Evolutionary conservation across 2,888 invertebrate species (phyloP).

Genomic region (Amaurobius ferox): DNA sequence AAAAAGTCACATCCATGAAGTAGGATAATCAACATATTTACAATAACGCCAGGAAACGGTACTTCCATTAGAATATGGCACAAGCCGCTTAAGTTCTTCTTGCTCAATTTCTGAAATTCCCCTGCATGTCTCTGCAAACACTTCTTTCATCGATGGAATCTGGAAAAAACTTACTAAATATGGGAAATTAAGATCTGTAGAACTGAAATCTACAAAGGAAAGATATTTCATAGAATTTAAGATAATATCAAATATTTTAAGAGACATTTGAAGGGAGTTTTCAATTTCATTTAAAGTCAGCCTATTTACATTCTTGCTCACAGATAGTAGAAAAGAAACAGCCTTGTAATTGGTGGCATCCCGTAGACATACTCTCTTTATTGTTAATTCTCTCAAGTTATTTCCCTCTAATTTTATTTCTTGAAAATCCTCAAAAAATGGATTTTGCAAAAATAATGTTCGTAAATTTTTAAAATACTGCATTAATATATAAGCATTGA

Average conservation of each 20-base stretch:
- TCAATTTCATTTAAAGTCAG: neutral
- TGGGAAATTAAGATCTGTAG: neutral
- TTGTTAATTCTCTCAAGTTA: neutral
- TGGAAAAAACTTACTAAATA: constrained; percentile 16
- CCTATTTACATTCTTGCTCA: constrained; percentile 12
- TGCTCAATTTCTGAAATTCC: too few relatives aligned
- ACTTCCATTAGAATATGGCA: too few relatives aligned
- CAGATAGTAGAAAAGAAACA: constrained; percentile 9
- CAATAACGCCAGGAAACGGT: too few relatives aligned
- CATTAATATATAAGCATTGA: constrained; percentile 12
- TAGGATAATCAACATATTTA: too few relatives aligned
- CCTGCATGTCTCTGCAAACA: neutral
- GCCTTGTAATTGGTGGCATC: neutral
- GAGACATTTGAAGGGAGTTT: neutral
- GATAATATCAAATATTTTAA: constrained; percentile 15
- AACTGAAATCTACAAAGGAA: constrained; percentile 17
- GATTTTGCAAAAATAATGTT: neutral
- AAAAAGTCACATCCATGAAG: too few relatives aligned
- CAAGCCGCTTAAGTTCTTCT: too few relatives aligned
- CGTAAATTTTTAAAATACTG: constrained; percentile 23
- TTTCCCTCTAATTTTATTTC: neutral
- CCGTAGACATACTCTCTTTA: neutral
- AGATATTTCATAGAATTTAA: constrained; percentile 17
- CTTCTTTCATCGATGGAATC: neutral
- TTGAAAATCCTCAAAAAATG: constrained; percentile 16